These are phyloP conservation scores for Iselma pallidipennis DNA, from an alignment of 2,888 invertebrate genomes.

Conservation along the genomic window DNA sequence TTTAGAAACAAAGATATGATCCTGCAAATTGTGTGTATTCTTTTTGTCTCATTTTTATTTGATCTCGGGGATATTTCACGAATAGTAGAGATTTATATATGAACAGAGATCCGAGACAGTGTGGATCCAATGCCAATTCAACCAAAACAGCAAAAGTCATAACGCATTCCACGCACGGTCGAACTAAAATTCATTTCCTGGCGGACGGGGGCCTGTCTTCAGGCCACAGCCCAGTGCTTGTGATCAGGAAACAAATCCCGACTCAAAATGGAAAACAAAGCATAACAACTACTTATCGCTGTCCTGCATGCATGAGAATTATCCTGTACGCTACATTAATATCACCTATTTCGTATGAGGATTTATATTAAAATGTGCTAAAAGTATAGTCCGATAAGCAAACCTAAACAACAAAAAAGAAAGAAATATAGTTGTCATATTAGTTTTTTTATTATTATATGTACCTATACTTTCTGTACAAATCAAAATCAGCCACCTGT, in stretches of 20 bases:
- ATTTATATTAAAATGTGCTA: background rate
- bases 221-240: constrained; percentile 44
- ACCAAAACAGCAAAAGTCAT: constrained; percentile 18
- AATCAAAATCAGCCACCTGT: background rate
- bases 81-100: constrained; percentile 16
- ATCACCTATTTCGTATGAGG: constrained; percentile 19
- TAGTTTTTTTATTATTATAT: too few species aligned
- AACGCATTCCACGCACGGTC: constrained; percentile 42
- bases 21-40: background rate
- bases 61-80: constrained; percentile 7
- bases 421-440: too few species aligned
- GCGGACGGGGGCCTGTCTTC: constrained; percentile 50
- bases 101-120: constrained; percentile 9
- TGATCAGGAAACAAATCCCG: constrained; percentile 52
- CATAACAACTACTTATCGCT: constrained; percentile 40
- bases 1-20: background rate
- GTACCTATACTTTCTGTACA: too few species aligned
- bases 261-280: constrained; percentile 54
- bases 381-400: too few species aligned
- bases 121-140: background rate
- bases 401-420: too few species aligned
- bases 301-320: constrained; percentile 24
- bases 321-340: constrained; percentile 29
- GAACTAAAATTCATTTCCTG: constrained; percentile 56
- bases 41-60: background rate